Evolutionary conservation across 2,797 vertebrate genomes (phyloP).

Genomic region (Pitangus sulphuratus): DNA sequence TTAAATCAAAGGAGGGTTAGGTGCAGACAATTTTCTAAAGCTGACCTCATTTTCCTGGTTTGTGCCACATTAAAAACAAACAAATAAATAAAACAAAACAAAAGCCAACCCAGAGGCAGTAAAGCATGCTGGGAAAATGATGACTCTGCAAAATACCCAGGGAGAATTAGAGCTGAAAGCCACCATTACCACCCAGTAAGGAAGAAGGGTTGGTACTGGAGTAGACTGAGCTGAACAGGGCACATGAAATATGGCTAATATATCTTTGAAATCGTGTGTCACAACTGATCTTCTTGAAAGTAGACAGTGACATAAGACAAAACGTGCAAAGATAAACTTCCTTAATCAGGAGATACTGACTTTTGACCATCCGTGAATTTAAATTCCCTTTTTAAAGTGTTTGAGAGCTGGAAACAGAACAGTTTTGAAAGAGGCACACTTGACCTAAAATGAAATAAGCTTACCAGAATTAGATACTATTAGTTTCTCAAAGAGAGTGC

Average conservation of each 20-base stretch:
- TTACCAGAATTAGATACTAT: neutral
- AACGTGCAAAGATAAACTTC: neutral
- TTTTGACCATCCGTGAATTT: neutral
- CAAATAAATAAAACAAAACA: accelerated
- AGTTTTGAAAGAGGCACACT: neutral
- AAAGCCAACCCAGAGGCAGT: neutral
- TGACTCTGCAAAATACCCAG: neutral
- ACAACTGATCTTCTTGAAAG: neutral
- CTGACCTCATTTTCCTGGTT: neutral
- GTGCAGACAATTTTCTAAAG: neutral
- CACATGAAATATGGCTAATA: neutral
- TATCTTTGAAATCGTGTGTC: neutral
- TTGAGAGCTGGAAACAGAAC: neutral
- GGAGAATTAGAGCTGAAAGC: neutral
- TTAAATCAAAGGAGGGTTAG: neutral
- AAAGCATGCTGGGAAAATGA: neutral
- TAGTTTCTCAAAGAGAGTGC: neutral
- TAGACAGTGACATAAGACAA: neutral
- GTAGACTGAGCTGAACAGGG: neutral
- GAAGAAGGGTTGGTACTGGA: neutral
- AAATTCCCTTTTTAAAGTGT: neutral
- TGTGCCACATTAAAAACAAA: neutral
- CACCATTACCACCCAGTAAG: neutral
- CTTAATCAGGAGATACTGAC: neutral
- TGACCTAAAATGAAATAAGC: neutral